Base-by-base conservation (phyloP, 2,113 vertebrate genomes). In the Oncorhynchus clarkii region DNA sequence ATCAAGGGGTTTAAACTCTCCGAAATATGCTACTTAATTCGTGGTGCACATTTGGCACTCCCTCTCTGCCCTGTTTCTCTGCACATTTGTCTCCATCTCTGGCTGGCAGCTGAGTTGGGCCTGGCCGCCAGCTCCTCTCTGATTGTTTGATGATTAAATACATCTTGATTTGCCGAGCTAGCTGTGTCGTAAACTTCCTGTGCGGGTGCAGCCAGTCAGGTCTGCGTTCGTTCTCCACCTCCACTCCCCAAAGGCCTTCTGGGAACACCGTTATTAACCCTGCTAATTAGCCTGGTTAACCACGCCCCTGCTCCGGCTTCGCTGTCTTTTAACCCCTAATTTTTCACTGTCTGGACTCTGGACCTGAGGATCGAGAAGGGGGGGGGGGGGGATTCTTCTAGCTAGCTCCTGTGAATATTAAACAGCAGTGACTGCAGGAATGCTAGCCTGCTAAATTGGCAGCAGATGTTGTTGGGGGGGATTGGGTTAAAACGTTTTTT, bases 391-490 rank as follows among this genome's bases (percentile, higher is more conserved):
- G 88, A 91, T 90, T 88, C 85, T 54, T 18, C 51, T 54, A 54
- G 51, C 51, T 85, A 89, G 86, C 87, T 87, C 82, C 80, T 87
- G 90, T 92, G 92, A 94, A 92, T 93, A 93, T 93, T 93, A 92
- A 93, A 89, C 89, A 92, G 88, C 82, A 78, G 80, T 79, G 90
- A 90, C 89, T 90, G 82, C 84, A 84, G 90, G 91, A 92, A 92
- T 91, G 90, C 88, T 80, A 80, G 48, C 0, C 39, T 45, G 80
- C 83, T 81, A 90, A 93, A 94, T 93, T 92, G 88, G 86, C 90
- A 90, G 88, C 93, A 94, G 93, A 94, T 94, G 93, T 90, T 87
- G 84, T 85, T 86, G 84, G 76, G 87, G 84, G 51, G 48, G 73
- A 84, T 88, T 90, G 78, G 84, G 83, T 90, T 78, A 86, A 86